phyloP scores from a whole-genome alignment of 1,140 invertebrate genomes.

The Lethrus apterus region DNA sequence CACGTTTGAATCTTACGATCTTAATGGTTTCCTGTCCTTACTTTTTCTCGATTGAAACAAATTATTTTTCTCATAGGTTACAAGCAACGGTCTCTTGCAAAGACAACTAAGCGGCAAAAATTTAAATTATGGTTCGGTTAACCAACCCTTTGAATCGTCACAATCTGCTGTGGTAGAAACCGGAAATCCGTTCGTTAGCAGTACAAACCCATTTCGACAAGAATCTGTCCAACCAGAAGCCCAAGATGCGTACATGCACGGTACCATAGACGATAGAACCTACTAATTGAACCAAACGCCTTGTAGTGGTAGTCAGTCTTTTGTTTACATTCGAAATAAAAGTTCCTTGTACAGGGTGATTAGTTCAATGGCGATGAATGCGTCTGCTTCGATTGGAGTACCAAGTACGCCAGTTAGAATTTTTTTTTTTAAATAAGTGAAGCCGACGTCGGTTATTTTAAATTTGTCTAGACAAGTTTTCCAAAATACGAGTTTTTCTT shows the following conservation, averaged over 20 bases:
- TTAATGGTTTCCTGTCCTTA: no score
- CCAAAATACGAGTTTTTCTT: no score
- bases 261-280: constrained; percentile 48
- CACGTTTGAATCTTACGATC: no score
- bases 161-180: constrained; percentile 28
- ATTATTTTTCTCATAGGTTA: no score
- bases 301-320: no score
- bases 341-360: constrained; percentile 9
- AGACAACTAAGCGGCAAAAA: constrained; percentile 26
- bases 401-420: constrained; percentile 1
- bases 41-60: no score
- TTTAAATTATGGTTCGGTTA: constrained; percentile 37
- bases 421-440: constrained; percentile 4
- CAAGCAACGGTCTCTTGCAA: constrained; percentile 33
- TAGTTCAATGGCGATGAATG: constrained; percentile 1
- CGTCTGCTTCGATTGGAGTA: neutral
- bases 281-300: constrained; percentile 47
- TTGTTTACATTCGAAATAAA: neutral
- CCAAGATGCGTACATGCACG: constrained; percentile 48
- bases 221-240: constrained; percentile 54
- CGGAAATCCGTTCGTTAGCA: constrained; percentile 53
- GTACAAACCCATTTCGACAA: constrained; percentile 41
- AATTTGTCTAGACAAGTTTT: neutral
- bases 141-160: constrained; percentile 39
- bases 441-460: neutral